Conservation (phyloP, 2,888 invertebrate species). For the Tethea ocularis region DNA sequence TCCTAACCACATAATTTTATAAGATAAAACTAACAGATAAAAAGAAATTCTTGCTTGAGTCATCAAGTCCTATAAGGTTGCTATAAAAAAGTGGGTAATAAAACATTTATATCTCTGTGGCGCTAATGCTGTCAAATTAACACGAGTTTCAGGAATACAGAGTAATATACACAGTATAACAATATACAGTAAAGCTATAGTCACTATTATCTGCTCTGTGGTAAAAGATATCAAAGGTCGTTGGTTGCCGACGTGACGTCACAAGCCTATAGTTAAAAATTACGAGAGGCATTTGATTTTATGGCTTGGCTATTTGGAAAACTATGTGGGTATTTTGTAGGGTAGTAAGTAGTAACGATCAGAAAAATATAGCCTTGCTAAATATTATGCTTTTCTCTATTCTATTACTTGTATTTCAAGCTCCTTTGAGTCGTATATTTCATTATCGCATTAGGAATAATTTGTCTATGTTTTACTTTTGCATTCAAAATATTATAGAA, state of each 20-base stretch:
- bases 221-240: neutral
- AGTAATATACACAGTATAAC: neutral
- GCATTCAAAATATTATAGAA: no score
- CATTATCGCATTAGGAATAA: no score
- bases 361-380: neutral
- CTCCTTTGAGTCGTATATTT: no score
- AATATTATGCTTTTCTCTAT: no score
- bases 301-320: neutral
- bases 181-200: neutral
- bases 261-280: neutral
- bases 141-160: neutral
- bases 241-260: neutral
- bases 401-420: no score
- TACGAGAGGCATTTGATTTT: neutral
- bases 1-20: no score
- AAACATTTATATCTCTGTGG: conserved; percentile 1
- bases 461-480: no score
- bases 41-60: neutral
- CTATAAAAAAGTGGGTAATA: neutral
- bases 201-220: neutral
- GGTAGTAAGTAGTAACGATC: neutral
- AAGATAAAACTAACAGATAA: neutral
- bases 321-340: neutral
- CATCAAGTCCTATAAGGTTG: neutral
- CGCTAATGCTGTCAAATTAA: neutral